A percentile compares a stretch with the other conserved stretches of the same genome.
Conservation (phyloP, 2,797 vertebrate species). For the Nasua narica region DNA sequence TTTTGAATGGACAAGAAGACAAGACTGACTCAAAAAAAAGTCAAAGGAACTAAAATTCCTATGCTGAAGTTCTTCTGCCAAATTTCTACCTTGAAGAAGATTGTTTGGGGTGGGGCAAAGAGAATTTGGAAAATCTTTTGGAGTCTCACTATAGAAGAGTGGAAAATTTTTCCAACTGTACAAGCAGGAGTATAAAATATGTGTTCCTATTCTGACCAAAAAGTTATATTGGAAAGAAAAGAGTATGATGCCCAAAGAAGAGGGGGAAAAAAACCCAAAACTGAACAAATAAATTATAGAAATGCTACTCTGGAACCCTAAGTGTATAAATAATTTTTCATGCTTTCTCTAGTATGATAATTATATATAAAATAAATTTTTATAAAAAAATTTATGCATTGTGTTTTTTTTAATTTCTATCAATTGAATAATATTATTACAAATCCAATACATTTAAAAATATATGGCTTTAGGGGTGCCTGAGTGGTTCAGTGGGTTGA, state of each 20-base stretch:
- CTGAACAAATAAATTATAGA: not conserved
- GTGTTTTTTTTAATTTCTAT: not conserved
- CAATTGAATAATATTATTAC: not conserved
- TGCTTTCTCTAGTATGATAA: not conserved
- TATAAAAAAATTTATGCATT: not conserved
- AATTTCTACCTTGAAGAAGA: not conserved
- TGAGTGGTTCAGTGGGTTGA: no score
- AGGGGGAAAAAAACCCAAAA: not conserved
- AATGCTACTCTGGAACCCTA: not conserved
- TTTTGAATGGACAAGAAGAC: not conserved
- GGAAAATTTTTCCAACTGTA: not conserved
- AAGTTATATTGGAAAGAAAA: not conserved
- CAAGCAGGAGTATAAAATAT: not conserved
- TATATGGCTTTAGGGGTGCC: not conserved
- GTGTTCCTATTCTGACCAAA: not conserved
- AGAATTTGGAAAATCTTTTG: not conserved
- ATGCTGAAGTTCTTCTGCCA: not conserved
- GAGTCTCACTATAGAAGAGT: not conserved
- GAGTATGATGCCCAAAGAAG: not conserved
- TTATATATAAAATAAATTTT: not conserved
- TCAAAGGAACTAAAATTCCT: not conserved
- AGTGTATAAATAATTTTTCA: not conserved
- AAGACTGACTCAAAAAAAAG: not conserved
- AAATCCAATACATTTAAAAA: not conserved
- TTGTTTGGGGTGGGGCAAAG: rapidly evolving